A percentile compares a stretch with the other conserved stretches of the same genome.
phyloP scores from a whole-genome alignment of 2,797 vertebrate genomes.

The Thunnus albacares region DNA sequence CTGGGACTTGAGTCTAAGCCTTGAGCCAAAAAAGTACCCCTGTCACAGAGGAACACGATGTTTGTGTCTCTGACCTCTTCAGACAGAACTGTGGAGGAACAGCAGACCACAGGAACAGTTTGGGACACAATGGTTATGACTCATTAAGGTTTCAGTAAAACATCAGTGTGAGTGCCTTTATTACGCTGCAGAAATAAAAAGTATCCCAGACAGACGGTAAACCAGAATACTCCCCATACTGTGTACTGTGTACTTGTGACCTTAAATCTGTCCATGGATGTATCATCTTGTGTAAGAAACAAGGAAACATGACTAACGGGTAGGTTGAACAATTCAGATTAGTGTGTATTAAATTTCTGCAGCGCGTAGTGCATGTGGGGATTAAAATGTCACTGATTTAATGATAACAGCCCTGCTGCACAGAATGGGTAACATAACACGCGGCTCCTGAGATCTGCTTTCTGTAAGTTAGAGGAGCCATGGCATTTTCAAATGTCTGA shows the following conservation, averaged over 20 bases:
- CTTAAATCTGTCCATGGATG: background rate
- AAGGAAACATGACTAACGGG: background rate
- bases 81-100: constrained; percentile 14
- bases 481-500: constrained; percentile 41
- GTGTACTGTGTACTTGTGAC: constrained; percentile 6
- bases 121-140: constrained; percentile 34
- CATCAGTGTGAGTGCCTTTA: constrained; percentile 1
- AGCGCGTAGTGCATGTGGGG: background rate
- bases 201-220: background rate
- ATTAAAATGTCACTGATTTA: constrained; percentile 40
- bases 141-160: constrained; percentile 36
- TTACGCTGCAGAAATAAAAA: background rate
- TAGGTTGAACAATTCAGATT: background rate
- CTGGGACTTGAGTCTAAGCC: constrained; percentile 17
- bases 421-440: background rate
- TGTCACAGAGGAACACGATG: constrained; percentile 30
- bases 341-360: background rate
- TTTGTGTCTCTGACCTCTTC: constrained; percentile 52
- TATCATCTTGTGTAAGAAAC: constrained; percentile 2
- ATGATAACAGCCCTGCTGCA: constrained; percentile 10
- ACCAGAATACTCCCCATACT: background rate
- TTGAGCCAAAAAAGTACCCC: constrained; percentile 23
- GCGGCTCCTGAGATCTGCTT: background rate
- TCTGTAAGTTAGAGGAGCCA: constrained; percentile 1
- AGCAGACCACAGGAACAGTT: constrained; percentile 29